phyloP scores from a whole-genome alignment of 2,113 vertebrate species.

The Oophaga pumilio region DNA sequence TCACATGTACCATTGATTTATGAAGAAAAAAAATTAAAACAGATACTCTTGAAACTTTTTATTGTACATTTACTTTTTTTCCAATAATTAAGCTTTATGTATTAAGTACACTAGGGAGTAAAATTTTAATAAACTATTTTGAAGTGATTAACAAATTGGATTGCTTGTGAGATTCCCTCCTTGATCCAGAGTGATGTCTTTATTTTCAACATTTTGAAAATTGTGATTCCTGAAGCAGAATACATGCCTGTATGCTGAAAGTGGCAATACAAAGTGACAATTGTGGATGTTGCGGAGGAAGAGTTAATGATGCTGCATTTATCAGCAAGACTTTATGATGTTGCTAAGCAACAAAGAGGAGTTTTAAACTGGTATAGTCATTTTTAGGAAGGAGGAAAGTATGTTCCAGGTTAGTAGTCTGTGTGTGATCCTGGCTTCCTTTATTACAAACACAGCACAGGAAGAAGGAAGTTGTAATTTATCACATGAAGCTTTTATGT shows the following conservation, averaged over 20 bases:
- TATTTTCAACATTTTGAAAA: not conserved
- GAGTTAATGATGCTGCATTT: conserved; percentile 50
- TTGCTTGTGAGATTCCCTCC: not conserved
- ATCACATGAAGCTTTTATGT: not conserved
- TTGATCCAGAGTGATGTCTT: not conserved
- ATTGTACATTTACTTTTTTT: not conserved
- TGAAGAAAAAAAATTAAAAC: no score
- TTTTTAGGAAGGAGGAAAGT: conserved; percentile 35
- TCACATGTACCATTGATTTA: no score
- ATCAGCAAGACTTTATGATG: conserved; percentile 48
- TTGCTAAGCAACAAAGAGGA: conserved; percentile 54
- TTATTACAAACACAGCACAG: not conserved
- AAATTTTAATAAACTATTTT: not conserved
- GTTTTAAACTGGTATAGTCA: conserved; percentile 41
- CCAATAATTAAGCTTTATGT: not conserved
- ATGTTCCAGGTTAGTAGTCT: not conserved
- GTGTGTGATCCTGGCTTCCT: conserved; percentile 18
- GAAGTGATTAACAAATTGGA: not conserved
- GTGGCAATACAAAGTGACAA: not conserved
- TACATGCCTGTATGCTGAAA: not conserved
- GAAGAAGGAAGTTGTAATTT: not conserved
- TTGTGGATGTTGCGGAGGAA: conserved; percentile 20
- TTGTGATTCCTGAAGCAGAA: not conserved
- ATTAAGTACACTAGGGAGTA: not conserved
- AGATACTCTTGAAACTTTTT: not conserved